A percentile compares a stretch with the other conserved stretches of the same genome.
Evolutionary conservation across 1,140 invertebrate genomes (phyloP).

Genomic region (Coenobita brevimanus): DNA sequence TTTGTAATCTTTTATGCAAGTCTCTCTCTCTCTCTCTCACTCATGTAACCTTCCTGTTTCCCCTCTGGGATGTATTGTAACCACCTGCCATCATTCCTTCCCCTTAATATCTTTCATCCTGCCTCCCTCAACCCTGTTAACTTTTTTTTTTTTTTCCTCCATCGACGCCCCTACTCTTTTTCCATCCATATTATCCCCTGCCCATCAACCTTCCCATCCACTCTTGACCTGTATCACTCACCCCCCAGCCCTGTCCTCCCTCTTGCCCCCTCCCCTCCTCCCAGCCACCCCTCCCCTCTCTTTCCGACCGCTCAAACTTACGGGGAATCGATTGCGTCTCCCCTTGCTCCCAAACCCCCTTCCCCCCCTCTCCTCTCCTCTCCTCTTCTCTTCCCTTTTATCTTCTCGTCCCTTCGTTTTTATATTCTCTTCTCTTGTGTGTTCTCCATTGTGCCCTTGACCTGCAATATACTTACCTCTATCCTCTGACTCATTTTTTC

Average conservation of each 20-base stretch:
- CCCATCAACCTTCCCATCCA: not conserved
- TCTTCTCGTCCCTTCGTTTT: not conserved
- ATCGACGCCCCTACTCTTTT: not conserved
- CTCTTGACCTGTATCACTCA: no score
- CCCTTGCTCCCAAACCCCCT: not conserved
- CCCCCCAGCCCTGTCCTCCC: not conserved
- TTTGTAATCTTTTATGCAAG: no score
- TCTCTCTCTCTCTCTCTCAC: no score
- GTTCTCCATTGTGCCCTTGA: no score
- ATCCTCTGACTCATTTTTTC: no score
- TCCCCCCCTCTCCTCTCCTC: not conserved
- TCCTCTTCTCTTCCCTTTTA: not conserved
- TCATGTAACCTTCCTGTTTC: no score
- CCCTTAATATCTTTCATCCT: not conserved
- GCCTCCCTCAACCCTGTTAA: not conserved
- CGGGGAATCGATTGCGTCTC: no score
- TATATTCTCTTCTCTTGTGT: not conserved
- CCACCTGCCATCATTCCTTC: no score
- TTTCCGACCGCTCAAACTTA: no score
- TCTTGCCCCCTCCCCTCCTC: not conserved
- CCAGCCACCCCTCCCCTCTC: not conserved
- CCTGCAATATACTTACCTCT: no score
- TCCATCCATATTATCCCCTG: not conserved
- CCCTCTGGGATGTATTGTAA: no score
- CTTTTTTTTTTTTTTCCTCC: not conserved